A percentile compares a stretch with the other conserved stretches of the same genome.
These are phyloP conservation scores for Acrocephalus kingi DNA, from an alignment of 2,113 vertebrate species.

Conservation along the genomic window DNA sequence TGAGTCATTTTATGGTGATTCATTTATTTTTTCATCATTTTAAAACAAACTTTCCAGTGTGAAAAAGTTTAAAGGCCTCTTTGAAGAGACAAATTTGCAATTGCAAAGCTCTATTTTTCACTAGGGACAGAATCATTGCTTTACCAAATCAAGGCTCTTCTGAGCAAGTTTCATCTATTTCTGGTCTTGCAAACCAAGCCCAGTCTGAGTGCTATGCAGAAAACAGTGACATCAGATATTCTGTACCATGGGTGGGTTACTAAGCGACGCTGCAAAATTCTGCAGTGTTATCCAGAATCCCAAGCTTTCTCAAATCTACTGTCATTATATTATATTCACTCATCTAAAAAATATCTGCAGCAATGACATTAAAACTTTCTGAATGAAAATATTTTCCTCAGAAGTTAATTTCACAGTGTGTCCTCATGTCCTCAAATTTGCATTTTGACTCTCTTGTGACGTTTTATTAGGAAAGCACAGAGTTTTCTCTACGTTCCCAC, in stretches of 20 bases:
- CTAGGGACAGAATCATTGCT: neutral
- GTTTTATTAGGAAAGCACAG: neutral
- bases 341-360: neutral
- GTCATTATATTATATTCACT: neutral
- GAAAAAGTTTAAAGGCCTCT: conserved; percentile 12
- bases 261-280: neutral
- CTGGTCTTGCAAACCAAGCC: neutral
- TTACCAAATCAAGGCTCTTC: conserved; percentile 11
- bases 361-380: neutral
- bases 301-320: neutral
- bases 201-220: neutral
- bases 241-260: neutral
- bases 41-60: neutral
- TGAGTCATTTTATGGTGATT: conserved; percentile 52
- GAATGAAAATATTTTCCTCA: neutral
- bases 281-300: neutral
- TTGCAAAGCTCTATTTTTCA: neutral
- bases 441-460: neutral
- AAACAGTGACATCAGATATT: neutral
- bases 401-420: neutral
- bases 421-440: neutral
- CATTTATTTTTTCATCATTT: conserved; percentile 31
- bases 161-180: neutral
- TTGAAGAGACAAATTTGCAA: conserved; percentile 13
- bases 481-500: neutral